phyloP scores from a whole-genome alignment of 2,888 invertebrate species.

The Patella depressa region DNA sequence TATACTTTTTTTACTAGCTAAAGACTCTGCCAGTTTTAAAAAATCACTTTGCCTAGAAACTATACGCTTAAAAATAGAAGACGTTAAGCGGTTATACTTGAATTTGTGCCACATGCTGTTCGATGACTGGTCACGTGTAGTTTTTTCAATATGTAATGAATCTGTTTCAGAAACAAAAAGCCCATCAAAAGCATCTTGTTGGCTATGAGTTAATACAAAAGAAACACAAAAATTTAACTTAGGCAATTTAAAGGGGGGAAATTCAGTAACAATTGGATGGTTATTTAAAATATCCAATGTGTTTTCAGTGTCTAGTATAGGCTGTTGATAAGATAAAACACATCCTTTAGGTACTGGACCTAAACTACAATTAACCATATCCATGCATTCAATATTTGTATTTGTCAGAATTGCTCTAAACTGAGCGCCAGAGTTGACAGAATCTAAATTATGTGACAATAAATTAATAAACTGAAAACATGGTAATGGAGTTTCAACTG shows the following conservation, averaged over 20 bases:
- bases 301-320: neutral
- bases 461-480: neutral
- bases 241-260: neutral
- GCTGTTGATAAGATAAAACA: too few relatives aligned
- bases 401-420: neutral
- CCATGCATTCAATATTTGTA: neutral
- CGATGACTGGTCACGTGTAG: neutral
- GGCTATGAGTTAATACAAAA: neutral
- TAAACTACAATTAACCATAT: neutral
- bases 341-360: too few relatives aligned
- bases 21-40: too few relatives aligned
- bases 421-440: neutral
- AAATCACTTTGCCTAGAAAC: neutral
- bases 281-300: neutral
- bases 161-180: neutral
- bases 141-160: neutral
- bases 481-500: neutral
- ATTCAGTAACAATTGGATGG: neutral
- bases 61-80: conserved; percentile 1
- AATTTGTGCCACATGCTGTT: conserved; percentile 9
- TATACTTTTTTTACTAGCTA: neutral
- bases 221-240: neutral
- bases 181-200: neutral
- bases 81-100: neutral
- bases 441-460: neutral